Base-by-base conservation (phyloP, 30 jellyfish, hydroid and myxozoan species). In the Rhopilema esculentum region DNA sequence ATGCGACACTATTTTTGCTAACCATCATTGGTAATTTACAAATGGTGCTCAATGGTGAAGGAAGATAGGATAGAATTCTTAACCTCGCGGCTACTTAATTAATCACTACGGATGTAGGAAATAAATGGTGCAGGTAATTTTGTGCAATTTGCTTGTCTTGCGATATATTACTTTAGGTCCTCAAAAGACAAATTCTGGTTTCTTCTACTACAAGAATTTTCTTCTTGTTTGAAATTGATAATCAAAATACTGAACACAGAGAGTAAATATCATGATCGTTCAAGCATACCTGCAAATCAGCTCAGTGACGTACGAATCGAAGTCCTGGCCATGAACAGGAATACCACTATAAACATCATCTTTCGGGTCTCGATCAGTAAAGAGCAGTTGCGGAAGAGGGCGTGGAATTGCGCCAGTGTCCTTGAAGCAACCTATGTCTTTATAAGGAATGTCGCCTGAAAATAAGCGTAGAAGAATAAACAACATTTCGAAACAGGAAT, bases 301-400 rank as follows among this genome's bases (percentile, higher is more conserved):
- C 51, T 93, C 98, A 18, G 93, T 75, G 28, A 84, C 84, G 67
- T 89, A 93, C 22, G 91, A 92, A 12, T 83, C 96, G 76, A 83
- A 88, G 73, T 88, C 97, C 24, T 78, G 94, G 27, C 97, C 96
- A 64, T 92, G 98, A 4, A 92, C 87, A 2, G 98, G 98, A 16
- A 79, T 86, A 0, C 98, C 98, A 48, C 97, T 76, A 88, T 92
- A 88, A 18, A 92, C 88, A 28, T 74, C 84, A 62, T 80, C 91
- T 23, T 88, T 66, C 1, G 97, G 97, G 63, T 93, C 96, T 28
- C 96, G 75, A 62, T 93, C 98, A 30, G 97, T 89, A 61, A 93
- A 93, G 32, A 93, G 57, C 72, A 93, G 27, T 20, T 93, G 96
- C 20, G 98, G 98, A 0, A 93, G 30, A 0, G 98, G 98, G 16